phyloP scores from a whole-genome alignment of 2,797 vertebrate species.

The Cyclura pinguis region DNA sequence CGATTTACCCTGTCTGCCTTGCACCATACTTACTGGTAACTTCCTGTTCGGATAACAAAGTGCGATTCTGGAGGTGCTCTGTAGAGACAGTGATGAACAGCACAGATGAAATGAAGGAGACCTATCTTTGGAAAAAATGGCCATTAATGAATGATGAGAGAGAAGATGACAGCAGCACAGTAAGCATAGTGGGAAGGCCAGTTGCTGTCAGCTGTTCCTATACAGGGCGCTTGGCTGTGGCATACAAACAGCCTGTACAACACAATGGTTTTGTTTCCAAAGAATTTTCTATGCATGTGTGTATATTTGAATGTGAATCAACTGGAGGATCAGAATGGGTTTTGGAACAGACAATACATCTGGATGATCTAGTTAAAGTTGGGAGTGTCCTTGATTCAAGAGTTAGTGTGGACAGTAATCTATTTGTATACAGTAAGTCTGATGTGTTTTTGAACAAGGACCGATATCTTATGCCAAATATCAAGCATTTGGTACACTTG shows the following conservation, averaged over 20 bases:
- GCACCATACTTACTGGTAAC: constrained; percentile 97
- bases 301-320: constrained; percentile 98
- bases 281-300: constrained; percentile 98
- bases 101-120: constrained; percentile 72
- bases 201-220: constrained; percentile 98
- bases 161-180: constrained; percentile 92
- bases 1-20: constrained; percentile 98
- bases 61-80: constrained; percentile 94
- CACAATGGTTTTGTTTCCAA: constrained; percentile 86
- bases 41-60: constrained; percentile 94
- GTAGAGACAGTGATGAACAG: constrained; percentile 80
- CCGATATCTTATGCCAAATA: constrained; percentile 87
- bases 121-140: constrained; percentile 94
- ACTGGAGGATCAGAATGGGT: constrained; percentile 99
- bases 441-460: constrained; percentile 92
- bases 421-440: constrained; percentile 97
- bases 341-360: constrained; percentile 95
- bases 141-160: constrained; percentile 93
- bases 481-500: constrained; percentile 97
- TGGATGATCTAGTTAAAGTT: constrained; percentile 92
- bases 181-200: constrained; percentile 89
- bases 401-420: constrained; percentile 97
- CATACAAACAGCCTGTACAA: constrained; percentile 91
- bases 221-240: constrained; percentile 94
- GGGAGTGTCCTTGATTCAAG: constrained; percentile 91